Base-by-base conservation (phyloP, 2,888 invertebrate genomes). In the Chymomyza procnemis region DNA sequence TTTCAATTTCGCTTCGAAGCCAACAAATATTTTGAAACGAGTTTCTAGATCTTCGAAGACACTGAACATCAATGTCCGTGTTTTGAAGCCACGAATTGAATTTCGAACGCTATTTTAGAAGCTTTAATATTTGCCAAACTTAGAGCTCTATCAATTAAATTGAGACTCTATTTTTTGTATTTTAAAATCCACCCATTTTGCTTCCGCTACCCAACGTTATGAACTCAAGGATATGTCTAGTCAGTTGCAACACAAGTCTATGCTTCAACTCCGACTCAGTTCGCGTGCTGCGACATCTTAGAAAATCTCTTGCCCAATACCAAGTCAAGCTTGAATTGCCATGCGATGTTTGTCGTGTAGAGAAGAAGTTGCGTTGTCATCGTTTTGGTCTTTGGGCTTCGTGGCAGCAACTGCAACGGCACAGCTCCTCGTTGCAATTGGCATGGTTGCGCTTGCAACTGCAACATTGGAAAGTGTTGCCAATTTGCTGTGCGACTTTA, bases 401-500 rank as follows among this genome's bases (percentile, higher is more conserved):
- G 50, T 47, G 21, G 41, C 59, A 58, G 9, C 22, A 56, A 30
- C 56, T 3, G 30, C 22, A 56, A 22, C 56, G 14, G 26, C 26
- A n/a, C n/a, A 56, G 50, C 19, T 54, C 19, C 19, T 70, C 68
- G 74, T 67, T 80, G 69, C 75, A 75, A 81, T 86, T 46, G 18
- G 50, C n/a, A 26, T 48, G 16, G 18, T 34, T 26, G 30, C 16
- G 16, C 41, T 21, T 14, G 58, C 41, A 14, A 14, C 55, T 8
- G 22, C 19, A 19, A 48, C 48, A 41, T 50, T 86, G 78, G 82
- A 86, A 83, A 83, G 82, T 83, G 82, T 83, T 83, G 87, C 82
- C 85, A 83, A 83, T 83, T 83, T 86, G 82, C 85, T 71, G 67
- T 69, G 66, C 74, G 71, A 78, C 74, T 81, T 83, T 85, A 82